Conservation (phyloP, 1,140 invertebrate genomes). For the Watersipora subatra region DNA sequence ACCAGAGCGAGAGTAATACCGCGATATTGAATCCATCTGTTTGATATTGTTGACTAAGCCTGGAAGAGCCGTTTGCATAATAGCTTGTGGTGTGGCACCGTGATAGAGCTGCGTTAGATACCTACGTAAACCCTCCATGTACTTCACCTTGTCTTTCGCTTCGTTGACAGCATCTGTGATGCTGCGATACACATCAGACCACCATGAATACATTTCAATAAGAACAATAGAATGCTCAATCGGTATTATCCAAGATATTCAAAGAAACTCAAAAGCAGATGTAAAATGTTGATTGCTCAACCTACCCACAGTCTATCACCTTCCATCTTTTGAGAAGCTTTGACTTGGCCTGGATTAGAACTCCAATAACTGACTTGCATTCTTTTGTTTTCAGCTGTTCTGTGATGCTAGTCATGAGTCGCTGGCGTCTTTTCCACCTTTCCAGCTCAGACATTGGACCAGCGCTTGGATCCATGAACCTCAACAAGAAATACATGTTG, state of each 20-base stretch:
- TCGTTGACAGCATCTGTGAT: constrained; percentile 41
- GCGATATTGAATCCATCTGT: constrained; percentile 37
- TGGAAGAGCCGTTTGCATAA: constrained; percentile 33
- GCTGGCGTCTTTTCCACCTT: constrained; percentile 30
- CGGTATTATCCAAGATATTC: too few species aligned
- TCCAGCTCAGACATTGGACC: constrained; percentile 38
- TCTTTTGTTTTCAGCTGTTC: constrained; percentile 40
- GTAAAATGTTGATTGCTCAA: too few species aligned
- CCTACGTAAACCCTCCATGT: constrained; percentile 33
- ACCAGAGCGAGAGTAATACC: constrained; percentile 34
- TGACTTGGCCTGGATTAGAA: constrained; percentile 37
- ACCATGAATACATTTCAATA: too few species aligned
- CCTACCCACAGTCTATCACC: constrained; percentile 34
- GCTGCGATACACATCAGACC: constrained; percentile 16
- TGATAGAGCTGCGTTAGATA: constrained; percentile 35
- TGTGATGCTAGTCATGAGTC: constrained; percentile 32
- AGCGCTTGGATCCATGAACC: constrained; percentile 37
- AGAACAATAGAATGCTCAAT: too few species aligned
- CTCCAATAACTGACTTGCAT: constrained; percentile 38
- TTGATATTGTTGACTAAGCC: constrained; percentile 30
- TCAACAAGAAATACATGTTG: constrained; percentile 9
- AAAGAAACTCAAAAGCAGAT: too few species aligned
- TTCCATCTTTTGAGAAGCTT: constrained; percentile 39
- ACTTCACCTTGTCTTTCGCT: constrained; percentile 39
- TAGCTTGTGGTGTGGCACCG: constrained; percentile 26